Evolutionary conservation across 2,113 vertebrate genomes (phyloP).

Genomic region (Menidia beryllina): DNA sequence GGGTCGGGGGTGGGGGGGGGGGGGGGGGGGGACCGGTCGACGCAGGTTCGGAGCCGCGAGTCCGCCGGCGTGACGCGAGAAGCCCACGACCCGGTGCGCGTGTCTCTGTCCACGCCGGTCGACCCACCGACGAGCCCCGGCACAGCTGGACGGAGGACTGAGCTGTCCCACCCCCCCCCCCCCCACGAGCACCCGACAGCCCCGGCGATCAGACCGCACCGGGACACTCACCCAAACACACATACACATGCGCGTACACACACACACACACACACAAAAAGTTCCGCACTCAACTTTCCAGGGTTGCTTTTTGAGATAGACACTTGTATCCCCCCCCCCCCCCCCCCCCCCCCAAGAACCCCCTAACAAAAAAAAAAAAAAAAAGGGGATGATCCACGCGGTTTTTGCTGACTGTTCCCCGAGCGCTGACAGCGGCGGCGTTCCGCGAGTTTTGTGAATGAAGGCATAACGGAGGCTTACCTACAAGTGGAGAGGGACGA

Average conservation of each 20-base stretch:
- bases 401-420: neutral
- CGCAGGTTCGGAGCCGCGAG: no score
- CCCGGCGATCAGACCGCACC: constrained; percentile 44
- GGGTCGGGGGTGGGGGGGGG: no score
- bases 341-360: no score
- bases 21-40: no score
- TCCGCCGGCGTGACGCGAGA: constrained; percentile 8
- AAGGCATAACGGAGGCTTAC: constrained; percentile 63
- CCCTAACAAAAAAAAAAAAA: no score
- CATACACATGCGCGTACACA: no score
- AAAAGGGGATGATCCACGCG: neutral
- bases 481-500: constrained; percentile 86
- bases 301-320: no score
- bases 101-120: neutral
- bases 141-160: constrained; percentile 59
- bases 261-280: no score
- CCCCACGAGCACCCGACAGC: constrained; percentile 48
- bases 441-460: constrained; percentile 70
- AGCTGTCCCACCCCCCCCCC: constrained; percentile 77
- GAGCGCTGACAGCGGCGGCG: neutral
- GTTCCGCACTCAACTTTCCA: constrained; percentile 5
- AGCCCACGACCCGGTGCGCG: constrained; percentile 33
- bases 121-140: constrained; percentile 57
- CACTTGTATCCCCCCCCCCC: no score
- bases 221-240: constrained; percentile 23